Percentiles rank a stretch among this genome's conserved stretches.
Evolutionary conservation across 2,888 invertebrate species (phyloP).

Genomic region (Drosophila hamatofila): DNA sequence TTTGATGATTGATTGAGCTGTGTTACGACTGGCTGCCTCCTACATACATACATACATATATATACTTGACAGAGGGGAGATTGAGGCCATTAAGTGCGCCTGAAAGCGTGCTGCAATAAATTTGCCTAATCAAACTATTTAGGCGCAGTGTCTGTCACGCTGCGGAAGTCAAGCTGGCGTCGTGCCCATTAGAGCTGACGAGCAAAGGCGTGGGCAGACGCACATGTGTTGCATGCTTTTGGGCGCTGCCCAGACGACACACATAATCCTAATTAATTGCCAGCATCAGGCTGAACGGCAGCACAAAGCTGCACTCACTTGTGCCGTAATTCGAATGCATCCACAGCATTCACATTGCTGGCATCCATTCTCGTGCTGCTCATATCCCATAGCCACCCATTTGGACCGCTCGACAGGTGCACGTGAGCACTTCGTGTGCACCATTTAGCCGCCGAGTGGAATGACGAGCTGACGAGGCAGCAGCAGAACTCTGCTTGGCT

Average conservation of each 20-base stretch:
- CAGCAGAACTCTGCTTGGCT: slow-evolving; percentile 2
- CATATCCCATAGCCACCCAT: slow-evolving; percentile 11
- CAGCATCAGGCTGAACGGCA: slow-evolving; percentile 52
- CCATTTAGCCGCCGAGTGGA: slow-evolving; percentile 66
- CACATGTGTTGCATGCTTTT: slow-evolving; percentile 72
- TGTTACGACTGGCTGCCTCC: slow-evolving; percentile 26
- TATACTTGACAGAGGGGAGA: slow-evolving; percentile 1
- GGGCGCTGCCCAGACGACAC: slow-evolving; percentile 65
- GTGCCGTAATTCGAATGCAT: slow-evolving; percentile 54
- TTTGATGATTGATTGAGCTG: slow-evolving; percentile 66
- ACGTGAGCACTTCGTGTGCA: slow-evolving; percentile 77
- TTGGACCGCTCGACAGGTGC: slow-evolving; percentile 61
- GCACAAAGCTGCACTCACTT: slow-evolving; percentile 49
- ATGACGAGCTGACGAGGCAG: slow-evolving; percentile 14
- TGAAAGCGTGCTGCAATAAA: slow-evolving; percentile 64
- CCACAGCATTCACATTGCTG: slow-evolving; percentile 35
- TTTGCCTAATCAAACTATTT: slow-evolving; percentile 79
- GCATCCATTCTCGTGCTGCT: slow-evolving; percentile 14
- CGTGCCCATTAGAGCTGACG: slow-evolving; percentile 35
- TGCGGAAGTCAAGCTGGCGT: slow-evolving; percentile 70
- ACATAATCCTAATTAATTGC: slow-evolving; percentile 82
- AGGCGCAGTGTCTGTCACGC: slow-evolving; percentile 60
- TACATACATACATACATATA: slow-evolving; percentile 13
- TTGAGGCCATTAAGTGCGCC: slow-evolving; percentile 62
- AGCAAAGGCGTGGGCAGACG: slow-evolving; percentile 8